Base-by-base conservation (phyloP, 2,888 invertebrate species). In the Limnephilus lunatus region DNA sequence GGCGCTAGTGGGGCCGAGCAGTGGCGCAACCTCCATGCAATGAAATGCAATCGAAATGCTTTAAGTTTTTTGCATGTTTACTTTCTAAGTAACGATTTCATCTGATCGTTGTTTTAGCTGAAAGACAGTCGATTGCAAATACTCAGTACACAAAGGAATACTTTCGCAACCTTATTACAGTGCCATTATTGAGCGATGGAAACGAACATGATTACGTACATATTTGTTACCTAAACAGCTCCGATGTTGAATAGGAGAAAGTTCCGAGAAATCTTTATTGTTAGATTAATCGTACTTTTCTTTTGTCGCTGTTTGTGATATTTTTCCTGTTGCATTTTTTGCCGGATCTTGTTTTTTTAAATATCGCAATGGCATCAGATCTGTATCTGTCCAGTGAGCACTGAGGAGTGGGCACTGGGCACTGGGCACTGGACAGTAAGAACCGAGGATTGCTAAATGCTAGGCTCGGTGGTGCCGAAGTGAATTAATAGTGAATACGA, bases 71-170 rank as follows among this genome's bases (percentile, higher is more conserved):
- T 91, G 90, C 91, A 90, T 93, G 92, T 92, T 93, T 91, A 90
- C 93, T 93, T 92, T 92, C 93, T 92, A 92, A 81, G 87, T 86
- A 91, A 90, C 91, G 90, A 93, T 93, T 93, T 93, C 92, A 93
- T 92, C 91, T 83, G 92, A 92, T 92, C 90, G 92, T 90, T 92
- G 92, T 92, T 93, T 93, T 93, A 93, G 90, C 85, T 89, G 93
- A 93, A 93, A 93, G 93, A 93, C 92, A 93, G 91, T 91, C 91
- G 92, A 93, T 93, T 92, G 88, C 92, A 90, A 92, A 93, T 91
- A 91, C 86, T 39, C 19, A 44, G 81, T 83, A 89, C 81, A 92
- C 92, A 93, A 92, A 93, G 92, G 92, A 92, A 92, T 89, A n/a
- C 32, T 93, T 92, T 93, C 92, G 92, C 86, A 93, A 93, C 89